Evolutionary conservation across 2,888 invertebrate genomes (phyloP), one percentile per base, ranked within the genome.

Genomic region (Resseliella maxima): DNA sequence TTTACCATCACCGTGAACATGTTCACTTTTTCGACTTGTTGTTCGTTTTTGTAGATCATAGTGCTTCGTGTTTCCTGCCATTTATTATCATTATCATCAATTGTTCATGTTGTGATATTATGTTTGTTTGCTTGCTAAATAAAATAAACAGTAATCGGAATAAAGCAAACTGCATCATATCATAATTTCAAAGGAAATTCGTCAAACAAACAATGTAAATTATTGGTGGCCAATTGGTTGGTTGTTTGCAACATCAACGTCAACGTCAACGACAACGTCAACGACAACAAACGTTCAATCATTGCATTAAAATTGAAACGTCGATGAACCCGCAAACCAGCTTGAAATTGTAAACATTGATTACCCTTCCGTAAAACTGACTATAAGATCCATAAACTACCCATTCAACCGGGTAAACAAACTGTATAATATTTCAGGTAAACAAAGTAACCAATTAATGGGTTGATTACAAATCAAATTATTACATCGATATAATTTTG

Each of bases 161-260:
- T 72, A n/a, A 21, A 1, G 31, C 72, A 35, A 72, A 72, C 59
- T 59, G 35, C 72, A 72, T 72, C 72, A 35, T 72, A 72, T 72
- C 72, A 72, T 72, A 72, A 72, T 72, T 72, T 72, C 72, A 72
- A 72, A 72, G 72, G 72, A 31, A 72, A 72, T 72, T n/a, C 35
- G 15, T 72, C 27, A 72, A 72, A 18, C 27, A 72, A 72, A 72
- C 27, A 72, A 59, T 59, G 59, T 59, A 50, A 50, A n/a, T n/a
- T n/a, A n/a, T n/a, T n/a, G n/a, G n/a, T n/a, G n/a, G n/a, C n/a
- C n/a, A n/a, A n/a, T n/a, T n/a, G n/a, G n/a, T n/a, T n/a, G n/a
- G n/a, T n/a, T n/a, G n/a, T n/a, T n/a, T n/a, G n/a, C n/a, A n/a
- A n/a, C n/a, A n/a, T n/a, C n/a, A n/a, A n/a, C n/a, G n/a, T n/a